Conservation (phyloP, 2,888 invertebrate genomes). For the Panopea generosa region DNA sequence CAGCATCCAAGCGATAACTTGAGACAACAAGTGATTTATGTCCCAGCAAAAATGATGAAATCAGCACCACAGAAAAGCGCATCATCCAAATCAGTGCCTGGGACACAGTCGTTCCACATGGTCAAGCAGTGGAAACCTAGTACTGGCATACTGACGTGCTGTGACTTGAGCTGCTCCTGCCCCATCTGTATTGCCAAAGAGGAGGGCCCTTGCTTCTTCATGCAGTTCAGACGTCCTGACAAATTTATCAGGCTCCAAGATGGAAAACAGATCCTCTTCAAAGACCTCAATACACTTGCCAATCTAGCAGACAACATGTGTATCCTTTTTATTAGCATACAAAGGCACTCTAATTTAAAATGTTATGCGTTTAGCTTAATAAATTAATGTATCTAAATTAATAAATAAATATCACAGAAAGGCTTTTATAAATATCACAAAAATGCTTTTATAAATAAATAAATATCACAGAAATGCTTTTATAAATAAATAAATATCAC, state of each 20-base stretch:
- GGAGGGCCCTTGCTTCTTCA: conserved; percentile 34
- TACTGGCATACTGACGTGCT: conserved; percentile 18
- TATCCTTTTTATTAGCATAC: too few species aligned
- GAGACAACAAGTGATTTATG: conserved; percentile 13
- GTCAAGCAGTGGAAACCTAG: not conserved
- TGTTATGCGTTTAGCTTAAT: not conserved
- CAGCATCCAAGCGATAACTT: not conserved
- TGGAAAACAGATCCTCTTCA: conserved; percentile 6
- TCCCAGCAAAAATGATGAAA: conserved; percentile 9
- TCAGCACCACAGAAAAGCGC: conserved; percentile 6
- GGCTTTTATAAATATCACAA: not conserved
- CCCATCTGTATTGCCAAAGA: conserved; percentile 19
- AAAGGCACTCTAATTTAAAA: not conserved
- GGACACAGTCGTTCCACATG: conserved; percentile 26
- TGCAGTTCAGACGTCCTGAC: conserved; percentile 2
- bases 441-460: not conserved
- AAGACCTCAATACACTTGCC: not conserved
- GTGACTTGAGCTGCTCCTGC: conserved; percentile 39
- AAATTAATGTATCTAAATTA: not conserved
- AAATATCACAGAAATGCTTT: not conserved
- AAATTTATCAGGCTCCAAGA: not conserved
- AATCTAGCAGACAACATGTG: not conserved
- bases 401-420: not conserved
- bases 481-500: not conserved
- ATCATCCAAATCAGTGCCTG: not conserved